These are phyloP conservation scores for Amblyjoppa proteus DNA, from an alignment of 2,888 invertebrate species.

Conservation along the genomic window DNA sequence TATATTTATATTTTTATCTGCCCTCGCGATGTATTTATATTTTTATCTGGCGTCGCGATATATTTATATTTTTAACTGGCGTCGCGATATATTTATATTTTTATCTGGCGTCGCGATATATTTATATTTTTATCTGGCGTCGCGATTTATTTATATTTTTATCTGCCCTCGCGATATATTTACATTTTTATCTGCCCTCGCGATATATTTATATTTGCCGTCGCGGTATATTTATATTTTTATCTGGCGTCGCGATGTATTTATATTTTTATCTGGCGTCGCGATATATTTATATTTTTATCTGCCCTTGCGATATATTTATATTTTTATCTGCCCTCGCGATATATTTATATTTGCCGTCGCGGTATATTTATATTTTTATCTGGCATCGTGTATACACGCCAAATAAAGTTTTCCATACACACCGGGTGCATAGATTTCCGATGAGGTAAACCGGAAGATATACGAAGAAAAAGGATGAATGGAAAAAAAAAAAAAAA, in stretches of 20 bases:
- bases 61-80: constrained; percentile 17
- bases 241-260: constrained; percentile 5
- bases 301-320: constrained; percentile 9
- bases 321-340: constrained; percentile 14
- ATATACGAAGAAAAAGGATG: constrained; percentile 34
- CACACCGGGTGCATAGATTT: constrained; percentile 55
- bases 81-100: constrained; percentile 20
- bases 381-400: constrained; percentile 9
- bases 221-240: constrained; percentile 7
- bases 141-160: constrained; percentile 11
- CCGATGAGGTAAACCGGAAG: constrained; percentile 56
- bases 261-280: constrained; percentile 21
- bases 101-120: constrained; percentile 1
- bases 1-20: constrained; percentile 12
- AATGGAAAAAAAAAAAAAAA: constrained; percentile 33
- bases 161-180: constrained; percentile 6
- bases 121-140: constrained; percentile 21
- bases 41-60: constrained; percentile 2
- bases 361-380: constrained; percentile 23
- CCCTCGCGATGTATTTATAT: constrained; percentile 20
- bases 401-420: constrained; percentile 17
- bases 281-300: constrained; percentile 9
- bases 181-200: constrained; percentile 16
- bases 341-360: constrained; percentile 20
- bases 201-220: constrained; percentile 19